A percentile compares a stretch with the other conserved stretches of the same genome.
Evolutionary conservation across 2,888 invertebrate species (phyloP).

Genomic region (Nymphalis c-album): DNA sequence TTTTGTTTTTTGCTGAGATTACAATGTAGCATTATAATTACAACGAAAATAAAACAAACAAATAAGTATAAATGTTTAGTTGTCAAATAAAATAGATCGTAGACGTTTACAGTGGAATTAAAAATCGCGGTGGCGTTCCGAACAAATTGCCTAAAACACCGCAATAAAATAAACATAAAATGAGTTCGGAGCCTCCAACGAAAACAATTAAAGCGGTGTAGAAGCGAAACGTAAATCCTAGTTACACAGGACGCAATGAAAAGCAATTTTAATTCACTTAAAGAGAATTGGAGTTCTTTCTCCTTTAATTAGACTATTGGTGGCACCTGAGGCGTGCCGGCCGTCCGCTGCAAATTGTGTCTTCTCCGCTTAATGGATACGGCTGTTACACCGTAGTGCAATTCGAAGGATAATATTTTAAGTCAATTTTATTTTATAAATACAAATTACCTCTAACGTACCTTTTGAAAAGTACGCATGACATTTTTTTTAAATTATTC

Average conservation of each 20-base stretch:
- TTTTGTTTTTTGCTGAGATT: too few species aligned
- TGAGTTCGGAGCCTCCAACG: slow-evolving; percentile 33
- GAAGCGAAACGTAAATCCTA: slow-evolving; percentile 45
- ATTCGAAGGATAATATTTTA: slow-evolving; percentile 11
- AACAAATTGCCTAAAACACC: slow-evolving; percentile 33
- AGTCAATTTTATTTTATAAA: not conserved
- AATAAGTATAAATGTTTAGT: not conserved
- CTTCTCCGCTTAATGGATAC: slow-evolving; percentile 53
- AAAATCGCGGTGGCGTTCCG: slow-evolving; percentile 19
- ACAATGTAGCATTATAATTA: too few species aligned
- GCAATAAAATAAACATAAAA: slow-evolving; percentile 38
- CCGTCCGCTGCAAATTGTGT: slow-evolving; percentile 58
- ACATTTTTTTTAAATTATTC: too few species aligned
- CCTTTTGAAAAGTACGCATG: too few species aligned
- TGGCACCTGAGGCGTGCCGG: slow-evolving; percentile 63
- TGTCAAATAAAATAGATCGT: slow-evolving; percentile 5
- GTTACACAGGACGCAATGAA: slow-evolving; percentile 44
- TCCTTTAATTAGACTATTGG: slow-evolving; percentile 71
- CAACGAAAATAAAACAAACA: too few species aligned
- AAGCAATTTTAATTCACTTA: slow-evolving; percentile 59
- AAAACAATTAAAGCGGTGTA: slow-evolving; percentile 40
- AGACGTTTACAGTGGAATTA: slow-evolving; percentile 31
- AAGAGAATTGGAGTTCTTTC: slow-evolving; percentile 60
- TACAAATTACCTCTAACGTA: not conserved
- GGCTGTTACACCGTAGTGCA: slow-evolving; percentile 43